Percentiles rank a stretch among this genome's conserved stretches.
Conservation (phyloP, 2,888 invertebrate genomes). For the Chrysolina oricalcia region DNA sequence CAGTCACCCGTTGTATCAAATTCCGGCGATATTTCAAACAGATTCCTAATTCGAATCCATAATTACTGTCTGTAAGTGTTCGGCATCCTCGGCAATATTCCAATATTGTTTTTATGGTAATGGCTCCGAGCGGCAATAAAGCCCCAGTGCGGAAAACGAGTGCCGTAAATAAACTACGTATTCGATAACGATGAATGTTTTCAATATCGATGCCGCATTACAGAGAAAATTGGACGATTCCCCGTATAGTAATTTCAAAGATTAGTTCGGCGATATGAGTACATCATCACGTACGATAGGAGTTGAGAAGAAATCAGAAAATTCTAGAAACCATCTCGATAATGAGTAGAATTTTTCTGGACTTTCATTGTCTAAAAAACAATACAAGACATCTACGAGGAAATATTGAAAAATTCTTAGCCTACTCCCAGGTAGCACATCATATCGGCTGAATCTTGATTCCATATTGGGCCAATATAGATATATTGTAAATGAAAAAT, state of each 20-base stretch:
- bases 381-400: no score
- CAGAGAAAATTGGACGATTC: constrained; percentile 16
- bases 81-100: constrained; percentile 31
- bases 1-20: constrained; percentile 28
- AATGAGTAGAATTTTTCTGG: no score
- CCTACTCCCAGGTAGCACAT: no score
- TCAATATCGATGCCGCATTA: constrained; percentile 38
- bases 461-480: no score
- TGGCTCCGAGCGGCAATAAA: constrained; percentile 44
- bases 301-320: background rate
- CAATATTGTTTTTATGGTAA: constrained; percentile 52
- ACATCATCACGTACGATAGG: background rate
- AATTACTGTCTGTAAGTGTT: constrained; percentile 31
- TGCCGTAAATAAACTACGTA: constrained; percentile 33
- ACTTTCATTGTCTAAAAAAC: no score
- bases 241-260: background rate
- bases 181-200: constrained; percentile 43
- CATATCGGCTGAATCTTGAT: no score
- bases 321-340: no score
- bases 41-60: constrained; percentile 37
- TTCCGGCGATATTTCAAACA: constrained; percentile 39
- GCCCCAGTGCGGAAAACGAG: constrained; percentile 46
- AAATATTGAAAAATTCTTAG: no score
- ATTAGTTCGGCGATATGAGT: background rate
- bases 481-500: no score